A percentile compares a stretch with the other conserved stretches of the same genome.
Evolutionary conservation across 2,888 invertebrate species (phyloP).

Genomic region (Frankliniella fusca): DNA sequence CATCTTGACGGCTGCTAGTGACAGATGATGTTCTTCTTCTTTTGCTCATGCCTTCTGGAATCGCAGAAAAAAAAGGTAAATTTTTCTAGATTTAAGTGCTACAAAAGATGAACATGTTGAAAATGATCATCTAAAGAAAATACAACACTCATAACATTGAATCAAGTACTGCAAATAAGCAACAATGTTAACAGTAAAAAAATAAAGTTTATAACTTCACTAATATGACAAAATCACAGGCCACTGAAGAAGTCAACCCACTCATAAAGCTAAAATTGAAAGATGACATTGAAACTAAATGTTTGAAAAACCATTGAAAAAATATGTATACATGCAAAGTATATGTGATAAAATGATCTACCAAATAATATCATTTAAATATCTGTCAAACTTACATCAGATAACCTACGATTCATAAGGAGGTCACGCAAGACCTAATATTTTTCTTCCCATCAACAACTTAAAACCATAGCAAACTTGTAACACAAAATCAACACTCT

Average conservation of each 20-base stretch:
- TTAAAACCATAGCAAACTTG: background rate
- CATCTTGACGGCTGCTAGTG: constrained; percentile 67
- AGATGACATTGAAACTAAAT: background rate
- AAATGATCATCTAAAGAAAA: background rate
- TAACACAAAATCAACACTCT: background rate
- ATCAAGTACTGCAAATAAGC: background rate
- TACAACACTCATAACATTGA: background rate
- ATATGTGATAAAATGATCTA: too few relatives aligned
- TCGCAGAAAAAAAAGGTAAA: background rate
- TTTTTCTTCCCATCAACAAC: background rate
- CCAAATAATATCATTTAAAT: background rate
- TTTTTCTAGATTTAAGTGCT: background rate
- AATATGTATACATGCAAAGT: too few relatives aligned
- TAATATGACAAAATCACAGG: background rate
- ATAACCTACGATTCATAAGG: constrained; percentile 5
- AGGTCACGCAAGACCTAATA: background rate
- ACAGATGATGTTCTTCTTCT: constrained; percentile 78
- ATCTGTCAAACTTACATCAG: background rate
- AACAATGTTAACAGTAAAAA: background rate
- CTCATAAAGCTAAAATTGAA: background rate
- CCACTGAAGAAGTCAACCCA: background rate
- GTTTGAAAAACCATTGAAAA: too few relatives aligned
- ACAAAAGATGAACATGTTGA: background rate
- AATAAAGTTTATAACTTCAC: background rate
- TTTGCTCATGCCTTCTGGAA: constrained; percentile 60